Conservation (phyloP, 2,888 invertebrate species). For the Ashinkailepas kermadecensis region DNA sequence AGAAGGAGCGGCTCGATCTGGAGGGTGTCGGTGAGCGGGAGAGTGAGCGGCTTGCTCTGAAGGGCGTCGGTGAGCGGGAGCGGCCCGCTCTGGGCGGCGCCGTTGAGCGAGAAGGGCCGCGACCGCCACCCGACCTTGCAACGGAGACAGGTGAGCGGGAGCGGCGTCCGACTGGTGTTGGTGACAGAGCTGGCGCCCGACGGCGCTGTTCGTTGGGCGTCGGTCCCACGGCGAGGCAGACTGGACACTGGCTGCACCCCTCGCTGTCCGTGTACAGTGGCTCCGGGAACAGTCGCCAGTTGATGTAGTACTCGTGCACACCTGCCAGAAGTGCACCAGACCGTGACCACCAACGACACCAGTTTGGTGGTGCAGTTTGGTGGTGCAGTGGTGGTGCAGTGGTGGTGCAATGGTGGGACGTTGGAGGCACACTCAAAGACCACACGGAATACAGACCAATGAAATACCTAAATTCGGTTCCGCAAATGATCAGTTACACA, state of each 20-base stretch:
- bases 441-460: too few relatives aligned
- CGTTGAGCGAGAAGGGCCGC: background rate
- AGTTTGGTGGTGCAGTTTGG: too few relatives aligned
- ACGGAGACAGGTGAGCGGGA: background rate
- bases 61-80: background rate
- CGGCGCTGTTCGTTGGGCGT: background rate
- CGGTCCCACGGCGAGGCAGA: background rate
- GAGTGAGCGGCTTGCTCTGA: background rate
- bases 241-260: background rate
- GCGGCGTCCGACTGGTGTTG: background rate
- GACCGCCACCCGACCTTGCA: background rate
- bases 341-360: too few relatives aligned
- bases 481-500: too few relatives aligned
- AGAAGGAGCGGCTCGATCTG: background rate
- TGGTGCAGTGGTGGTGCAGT: too few relatives aligned
- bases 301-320: conserved; percentile 20
- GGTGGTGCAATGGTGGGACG: too few relatives aligned
- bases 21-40: background rate
- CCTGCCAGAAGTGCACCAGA: background rate
- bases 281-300: background rate
- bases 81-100: background rate
- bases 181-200: too few relatives aligned
- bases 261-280: background rate
- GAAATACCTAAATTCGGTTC: too few relatives aligned
- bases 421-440: too few relatives aligned